phyloP scores from a whole-genome alignment of 2,888 invertebrate genomes.

The Sepioteuthis lessoniana region DNA sequence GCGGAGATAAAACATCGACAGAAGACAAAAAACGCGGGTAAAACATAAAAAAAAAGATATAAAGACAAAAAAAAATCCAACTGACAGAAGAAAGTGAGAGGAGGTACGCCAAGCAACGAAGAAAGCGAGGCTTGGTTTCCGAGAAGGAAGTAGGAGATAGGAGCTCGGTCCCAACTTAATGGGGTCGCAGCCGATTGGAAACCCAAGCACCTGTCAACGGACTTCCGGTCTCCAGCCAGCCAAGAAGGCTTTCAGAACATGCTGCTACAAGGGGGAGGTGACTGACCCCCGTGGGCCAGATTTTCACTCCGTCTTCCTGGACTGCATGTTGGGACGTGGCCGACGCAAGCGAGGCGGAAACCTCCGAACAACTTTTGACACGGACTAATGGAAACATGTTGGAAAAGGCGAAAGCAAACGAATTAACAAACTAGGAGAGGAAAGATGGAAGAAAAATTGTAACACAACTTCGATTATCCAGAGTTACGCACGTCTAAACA shows the following conservation, averaged over 20 bases:
- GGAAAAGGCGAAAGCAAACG: not conserved
- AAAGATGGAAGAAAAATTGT: not conserved
- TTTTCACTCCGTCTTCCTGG: not conserved
- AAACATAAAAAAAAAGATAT: not conserved
- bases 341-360: not conserved
- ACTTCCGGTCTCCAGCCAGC: not conserved
- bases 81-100: not conserved
- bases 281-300: slow-evolving; percentile 5
- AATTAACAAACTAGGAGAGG: not conserved
- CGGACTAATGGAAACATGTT: not conserved
- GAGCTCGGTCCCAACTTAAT: not conserved
- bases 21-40: not conserved
- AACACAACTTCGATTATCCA: not conserved
- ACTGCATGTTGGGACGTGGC: not conserved
- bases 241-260: slow-evolving; percentile 12
- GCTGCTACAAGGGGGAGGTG: not conserved
- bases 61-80: not conserved
- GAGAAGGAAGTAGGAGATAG: not conserved
- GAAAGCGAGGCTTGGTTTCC: not conserved
- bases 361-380: not conserved
- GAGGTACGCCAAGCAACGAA: not conserved
- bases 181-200: slow-evolving; percentile 17
- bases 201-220: not conserved
- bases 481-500: not conserved
- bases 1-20: not conserved